These are phyloP conservation scores for Peromyscus attwateri DNA, from an alignment of 2,797 vertebrate genomes.

Conservation along the genomic window DNA sequence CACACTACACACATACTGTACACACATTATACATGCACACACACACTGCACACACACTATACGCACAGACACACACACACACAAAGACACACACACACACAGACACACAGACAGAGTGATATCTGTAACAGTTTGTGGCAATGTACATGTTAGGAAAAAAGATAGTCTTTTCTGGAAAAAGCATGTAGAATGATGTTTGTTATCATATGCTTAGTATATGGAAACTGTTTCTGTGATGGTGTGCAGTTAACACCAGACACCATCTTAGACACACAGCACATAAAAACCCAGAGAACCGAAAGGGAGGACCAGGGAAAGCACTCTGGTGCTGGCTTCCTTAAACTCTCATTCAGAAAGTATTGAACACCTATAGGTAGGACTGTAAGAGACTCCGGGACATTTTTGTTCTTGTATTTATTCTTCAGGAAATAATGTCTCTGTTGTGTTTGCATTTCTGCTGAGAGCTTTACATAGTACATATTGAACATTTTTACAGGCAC, in stretches of 20 bases:
- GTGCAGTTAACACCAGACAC: not conserved
- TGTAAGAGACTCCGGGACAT: slow-evolving; percentile 38
- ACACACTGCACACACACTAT: too few relatives aligned
- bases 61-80: too few relatives aligned
- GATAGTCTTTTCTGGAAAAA: not conserved
- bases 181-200: not conserved
- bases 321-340: not conserved
- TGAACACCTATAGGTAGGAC: not conserved
- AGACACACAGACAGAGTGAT: too few relatives aligned
- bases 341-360: not conserved
- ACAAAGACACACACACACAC: too few relatives aligned
- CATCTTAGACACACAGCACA: not conserved
- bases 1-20: too few relatives aligned
- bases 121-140: not conserved
- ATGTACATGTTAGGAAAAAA: not conserved
- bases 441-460: not conserved
- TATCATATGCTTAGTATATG: not conserved
- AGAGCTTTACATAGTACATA: not conserved
- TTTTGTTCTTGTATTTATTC: slow-evolving; percentile 50
- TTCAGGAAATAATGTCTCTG: slow-evolving; percentile 50
- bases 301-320: not conserved
- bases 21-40: too few relatives aligned
- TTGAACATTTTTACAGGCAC: not conserved
- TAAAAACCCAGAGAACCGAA: not conserved
- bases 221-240: not conserved